phyloP scores from a whole-genome alignment of 2,888 invertebrate genomes.

The Heteromyza rotundicornis region DNA sequence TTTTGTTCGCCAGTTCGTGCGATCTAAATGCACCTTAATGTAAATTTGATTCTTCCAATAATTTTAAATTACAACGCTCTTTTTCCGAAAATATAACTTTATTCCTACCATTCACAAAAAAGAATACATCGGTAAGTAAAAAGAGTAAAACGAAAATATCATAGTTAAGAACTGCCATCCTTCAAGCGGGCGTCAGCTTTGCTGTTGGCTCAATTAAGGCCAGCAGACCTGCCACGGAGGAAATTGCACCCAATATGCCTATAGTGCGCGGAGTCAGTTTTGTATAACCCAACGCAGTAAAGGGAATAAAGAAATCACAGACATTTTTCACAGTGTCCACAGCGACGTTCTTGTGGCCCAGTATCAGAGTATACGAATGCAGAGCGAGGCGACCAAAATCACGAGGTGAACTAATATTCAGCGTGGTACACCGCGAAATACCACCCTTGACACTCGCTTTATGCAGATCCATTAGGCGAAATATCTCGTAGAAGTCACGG shows the following conservation, averaged over 20 bases:
- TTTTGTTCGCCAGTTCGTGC: no score
- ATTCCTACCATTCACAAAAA: no score
- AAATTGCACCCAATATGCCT: constrained; percentile 79
- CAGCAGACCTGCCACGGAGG: constrained; percentile 80
- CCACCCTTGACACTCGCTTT: constrained; percentile 61
- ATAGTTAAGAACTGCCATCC: no score
- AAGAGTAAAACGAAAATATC: no score
- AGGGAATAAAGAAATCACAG: constrained; percentile 86
- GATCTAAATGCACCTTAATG: no score
- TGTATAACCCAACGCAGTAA: constrained; percentile 79
- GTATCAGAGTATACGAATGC: constrained; percentile 47
- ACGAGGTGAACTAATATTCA: constrained; percentile 40
- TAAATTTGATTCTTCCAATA: no score
- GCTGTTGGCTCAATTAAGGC: constrained; percentile 78
- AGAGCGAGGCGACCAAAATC: constrained; percentile 45
- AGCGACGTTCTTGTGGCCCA: constrained; percentile 70
- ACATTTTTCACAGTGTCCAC: constrained; percentile 85
- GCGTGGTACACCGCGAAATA: constrained; percentile 47
- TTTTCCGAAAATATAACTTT: no score
- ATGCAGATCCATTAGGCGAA: constrained; percentile 68
- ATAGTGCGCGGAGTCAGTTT: constrained; percentile 79
- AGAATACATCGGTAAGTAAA: no score
- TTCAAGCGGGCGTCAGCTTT: constrained; percentile 73
- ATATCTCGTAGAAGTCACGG: constrained; percentile 85
- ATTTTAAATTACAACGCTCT: no score